Conservation (phyloP, 2,113 vertebrate species). For the Microcebus jonahi region DNA sequence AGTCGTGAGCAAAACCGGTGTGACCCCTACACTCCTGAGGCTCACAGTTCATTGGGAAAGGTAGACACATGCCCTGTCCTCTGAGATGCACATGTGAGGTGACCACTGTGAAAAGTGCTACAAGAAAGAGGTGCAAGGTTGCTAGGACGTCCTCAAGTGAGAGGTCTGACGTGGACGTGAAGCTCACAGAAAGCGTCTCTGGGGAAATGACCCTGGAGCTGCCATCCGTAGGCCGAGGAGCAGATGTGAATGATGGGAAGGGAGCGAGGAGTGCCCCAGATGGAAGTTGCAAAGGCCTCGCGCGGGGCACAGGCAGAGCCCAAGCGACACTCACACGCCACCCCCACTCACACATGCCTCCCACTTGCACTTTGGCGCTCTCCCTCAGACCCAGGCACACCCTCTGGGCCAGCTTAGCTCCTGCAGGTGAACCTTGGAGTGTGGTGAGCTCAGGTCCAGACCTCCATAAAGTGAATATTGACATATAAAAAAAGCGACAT, state of each 20-base stretch:
- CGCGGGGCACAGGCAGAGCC: fast-evolving
- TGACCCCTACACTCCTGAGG: fast-evolving
- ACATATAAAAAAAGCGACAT: background rate
- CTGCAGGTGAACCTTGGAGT: background rate
- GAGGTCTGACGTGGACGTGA: background rate
- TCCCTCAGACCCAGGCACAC: background rate
- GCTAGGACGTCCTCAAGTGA: background rate
- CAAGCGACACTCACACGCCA: background rate
- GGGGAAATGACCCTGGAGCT: background rate
- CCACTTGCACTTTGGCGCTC: no score
- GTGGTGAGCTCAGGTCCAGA: background rate
- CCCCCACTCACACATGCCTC: background rate
- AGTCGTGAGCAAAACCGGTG: fast-evolving
- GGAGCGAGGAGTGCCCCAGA: no score
- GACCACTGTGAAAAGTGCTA: background rate
- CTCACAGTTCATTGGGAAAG: background rate
- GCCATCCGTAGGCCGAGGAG: background rate
- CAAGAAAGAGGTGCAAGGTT: background rate
- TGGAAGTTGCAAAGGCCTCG: background rate
- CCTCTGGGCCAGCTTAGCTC: background rate
- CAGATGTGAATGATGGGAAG: fast-evolving
- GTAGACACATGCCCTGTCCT: background rate
- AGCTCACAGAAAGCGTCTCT: background rate
- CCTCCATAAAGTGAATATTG: background rate
- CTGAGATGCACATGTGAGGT: background rate